A percentile compares a stretch with the other conserved stretches of the same genome.
Conservation (phyloP, 30 jellyfish, hydroid and myxozoan genomes). For the Morbakka virulenta region DNA sequence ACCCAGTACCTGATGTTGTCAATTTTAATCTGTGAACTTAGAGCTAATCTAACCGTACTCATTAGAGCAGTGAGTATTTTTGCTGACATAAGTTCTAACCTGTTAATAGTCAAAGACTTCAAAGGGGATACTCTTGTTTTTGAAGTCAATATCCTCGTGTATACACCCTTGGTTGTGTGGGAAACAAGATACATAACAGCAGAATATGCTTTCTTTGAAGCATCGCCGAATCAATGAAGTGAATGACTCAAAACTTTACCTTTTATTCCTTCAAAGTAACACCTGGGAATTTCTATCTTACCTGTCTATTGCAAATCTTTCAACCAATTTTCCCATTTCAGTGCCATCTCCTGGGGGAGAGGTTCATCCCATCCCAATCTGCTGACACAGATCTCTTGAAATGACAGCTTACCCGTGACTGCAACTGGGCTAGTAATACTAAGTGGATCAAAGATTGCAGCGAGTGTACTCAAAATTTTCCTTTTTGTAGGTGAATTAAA, state of each 20-base stretch:
- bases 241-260: background rate
- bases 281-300: constrained; percentile 8
- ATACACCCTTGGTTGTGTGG: too few species aligned
- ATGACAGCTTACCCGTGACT: constrained; percentile 28
- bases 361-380: constrained; percentile 47
- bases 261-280: background rate
- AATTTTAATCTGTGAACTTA: constrained; percentile 31
- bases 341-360: constrained; percentile 11
- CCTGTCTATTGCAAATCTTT: background rate
- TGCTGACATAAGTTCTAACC: constrained; percentile 33
- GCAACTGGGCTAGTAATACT: constrained; percentile 46
- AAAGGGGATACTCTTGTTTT: constrained; percentile 41
- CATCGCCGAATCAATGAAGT: constrained; percentile 40
- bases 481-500: constrained; percentile 10
- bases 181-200: too few species aligned
- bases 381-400: constrained; percentile 28
- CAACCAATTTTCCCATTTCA: constrained; percentile 29
- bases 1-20: constrained; percentile 8
- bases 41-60: constrained; percentile 26
- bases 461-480: constrained; percentile 9
- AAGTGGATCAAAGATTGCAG: too few species aligned
- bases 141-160: too few species aligned
- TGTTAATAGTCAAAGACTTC: constrained; percentile 9
- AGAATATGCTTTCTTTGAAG: constrained; percentile 27
- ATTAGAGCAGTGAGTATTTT: constrained; percentile 1